Evolutionary conservation across 2,113 vertebrate genomes (phyloP), one percentile per base, ranked within the genome.

Genomic region (Melanerpes formicivorus): DNA sequence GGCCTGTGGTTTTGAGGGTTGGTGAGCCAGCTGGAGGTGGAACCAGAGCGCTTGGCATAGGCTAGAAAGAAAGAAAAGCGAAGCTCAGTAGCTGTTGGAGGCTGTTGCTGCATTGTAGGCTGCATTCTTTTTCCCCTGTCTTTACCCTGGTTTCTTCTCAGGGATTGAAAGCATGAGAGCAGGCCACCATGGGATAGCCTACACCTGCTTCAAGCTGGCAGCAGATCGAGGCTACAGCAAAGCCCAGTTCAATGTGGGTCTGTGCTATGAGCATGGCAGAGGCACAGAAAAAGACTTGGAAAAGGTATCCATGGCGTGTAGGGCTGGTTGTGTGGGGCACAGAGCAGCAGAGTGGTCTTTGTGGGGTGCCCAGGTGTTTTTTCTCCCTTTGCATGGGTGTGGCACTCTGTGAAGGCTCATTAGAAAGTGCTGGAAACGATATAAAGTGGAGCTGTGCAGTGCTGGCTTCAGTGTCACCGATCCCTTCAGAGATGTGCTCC

Each of bases 201-300:
- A 99, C 76, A 94, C 95, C 78, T 99, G 98, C 95, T 99, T 99
- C 95, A 95, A 97, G n/a, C 97, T 98, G 93, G 98, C 99, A 8
- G 99, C 99, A 23, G 97, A 98, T 54, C 98, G 96, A 7, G 98
- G 98, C 76, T 99, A 99, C 97, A 97, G 94, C 96, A 99, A 99
- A 96, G 99, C 99, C 54, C 99, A 99, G 95, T 99, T 99, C 97
- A 99, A 99, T 1, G 85, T 97, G 3, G 99, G 98, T 4, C 98
- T 99, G 90, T 99, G 99, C 97, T 98, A 98, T 0, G 99, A 99
- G 96, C 98, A 97, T 18, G 99, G 99, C 79, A 97, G 97, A 95
- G 99, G 99, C 87, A 98, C 98, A 0, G 27, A 73, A 11, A 97
- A 95, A 84, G 96, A 99, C 93, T 80, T 91, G n/a, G 81, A 96